A percentile compares a stretch with the other conserved stretches of the same genome.
These are phyloP conservation scores for Drosophila dives DNA, from an alignment of 2,888 invertebrate species.

Conservation along the genomic window DNA sequence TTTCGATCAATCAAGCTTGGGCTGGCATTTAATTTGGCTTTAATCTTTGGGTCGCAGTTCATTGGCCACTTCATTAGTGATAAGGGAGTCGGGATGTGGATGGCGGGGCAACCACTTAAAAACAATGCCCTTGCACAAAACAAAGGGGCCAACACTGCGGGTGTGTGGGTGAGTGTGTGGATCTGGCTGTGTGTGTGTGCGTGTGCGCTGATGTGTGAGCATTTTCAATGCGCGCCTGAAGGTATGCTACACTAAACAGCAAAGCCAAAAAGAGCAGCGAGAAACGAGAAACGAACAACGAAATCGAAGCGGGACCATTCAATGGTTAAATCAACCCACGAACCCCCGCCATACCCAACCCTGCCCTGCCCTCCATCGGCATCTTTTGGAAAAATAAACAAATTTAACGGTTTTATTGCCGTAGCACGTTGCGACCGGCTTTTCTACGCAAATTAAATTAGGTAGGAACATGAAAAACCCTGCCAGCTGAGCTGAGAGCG, in stretches of 20 bases:
- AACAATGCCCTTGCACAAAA: conserved; percentile 70
- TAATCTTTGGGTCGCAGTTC: conserved; percentile 76
- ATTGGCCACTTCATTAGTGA: conserved; percentile 79
- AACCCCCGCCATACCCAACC: background rate
- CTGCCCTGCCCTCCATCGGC: background rate
- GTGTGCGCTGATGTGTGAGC: conserved; percentile 33
- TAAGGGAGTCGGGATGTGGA: conserved; percentile 65
- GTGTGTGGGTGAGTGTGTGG: conserved; percentile 11
- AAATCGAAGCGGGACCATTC: conserved; percentile 62
- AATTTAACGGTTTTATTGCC: conserved; percentile 79
- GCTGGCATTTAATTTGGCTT: conserved; percentile 75
- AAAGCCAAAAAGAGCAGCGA: conserved; percentile 23
- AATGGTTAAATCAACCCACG: conserved; percentile 20
- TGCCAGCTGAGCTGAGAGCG: conserved; percentile 5
- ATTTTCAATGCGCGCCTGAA: conserved; percentile 55
- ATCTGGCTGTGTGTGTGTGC: conserved; percentile 10
- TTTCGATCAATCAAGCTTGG: conserved; percentile 59
- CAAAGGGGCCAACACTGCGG: conserved; percentile 25
- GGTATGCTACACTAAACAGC: conserved; percentile 61
- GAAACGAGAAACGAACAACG: conserved; percentile 21
- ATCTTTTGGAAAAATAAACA: conserved; percentile 71
- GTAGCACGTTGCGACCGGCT: conserved; percentile 68
- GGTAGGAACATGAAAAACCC: conserved; percentile 68
- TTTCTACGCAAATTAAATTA: conserved; percentile 78
- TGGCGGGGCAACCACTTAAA: conserved; percentile 73